phyloP scores from a whole-genome alignment of 2,797 vertebrate species.

The Propithecus deckenii region DNA sequence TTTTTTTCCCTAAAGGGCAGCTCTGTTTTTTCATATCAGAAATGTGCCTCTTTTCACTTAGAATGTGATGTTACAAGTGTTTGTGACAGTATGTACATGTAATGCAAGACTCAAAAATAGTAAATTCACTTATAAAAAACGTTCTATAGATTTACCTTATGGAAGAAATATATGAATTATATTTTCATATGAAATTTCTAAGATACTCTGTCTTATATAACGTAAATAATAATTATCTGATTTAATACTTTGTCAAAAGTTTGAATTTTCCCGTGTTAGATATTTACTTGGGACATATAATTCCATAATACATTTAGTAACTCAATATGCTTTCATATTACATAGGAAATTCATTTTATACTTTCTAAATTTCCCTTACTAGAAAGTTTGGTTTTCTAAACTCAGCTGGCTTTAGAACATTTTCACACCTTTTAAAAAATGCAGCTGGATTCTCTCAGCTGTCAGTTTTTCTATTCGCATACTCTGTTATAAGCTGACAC shows the following conservation, averaged over 20 bases:
- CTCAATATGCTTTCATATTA: background rate
- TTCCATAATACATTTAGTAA: background rate
- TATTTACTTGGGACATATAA: background rate
- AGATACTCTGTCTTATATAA: background rate
- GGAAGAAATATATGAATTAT: background rate
- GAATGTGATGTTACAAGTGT: background rate
- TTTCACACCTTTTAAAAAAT: constrained; percentile 8
- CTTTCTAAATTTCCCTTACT: constrained; percentile 30
- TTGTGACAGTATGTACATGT: background rate
- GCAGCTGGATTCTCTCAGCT: constrained; percentile 43
- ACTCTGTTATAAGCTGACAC: constrained; percentile 28
- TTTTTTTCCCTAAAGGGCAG: background rate
- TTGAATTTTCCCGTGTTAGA: background rate
- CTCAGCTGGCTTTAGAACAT: background rate
- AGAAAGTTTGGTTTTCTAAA: constrained; percentile 31
- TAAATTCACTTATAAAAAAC: background rate
- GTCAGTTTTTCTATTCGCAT: constrained; percentile 59
- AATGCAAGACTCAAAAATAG: background rate
- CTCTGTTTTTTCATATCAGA: background rate
- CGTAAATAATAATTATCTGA: background rate
- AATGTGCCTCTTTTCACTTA: background rate
- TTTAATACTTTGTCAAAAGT: background rate
- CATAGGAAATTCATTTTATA: background rate
- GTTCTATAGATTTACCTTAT: background rate
- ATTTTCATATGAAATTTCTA: background rate